phyloP scores from a whole-genome alignment of 2,113 vertebrate species.

The Actenoides hombroni region DNA sequence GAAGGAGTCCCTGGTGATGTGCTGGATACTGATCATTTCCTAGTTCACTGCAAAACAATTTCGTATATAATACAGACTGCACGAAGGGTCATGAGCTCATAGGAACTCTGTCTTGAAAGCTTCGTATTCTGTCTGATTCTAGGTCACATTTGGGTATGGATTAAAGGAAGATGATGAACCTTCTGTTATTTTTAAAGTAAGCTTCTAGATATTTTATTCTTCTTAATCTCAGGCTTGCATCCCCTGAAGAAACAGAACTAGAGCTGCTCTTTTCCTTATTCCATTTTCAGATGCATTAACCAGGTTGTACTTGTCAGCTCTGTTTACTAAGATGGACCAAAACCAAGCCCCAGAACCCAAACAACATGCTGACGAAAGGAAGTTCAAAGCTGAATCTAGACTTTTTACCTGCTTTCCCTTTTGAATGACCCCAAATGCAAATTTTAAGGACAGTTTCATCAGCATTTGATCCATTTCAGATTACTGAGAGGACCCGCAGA shows the following conservation, averaged over 20 bases:
- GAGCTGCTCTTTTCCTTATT: neutral
- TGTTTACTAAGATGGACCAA: slow-evolving; percentile 15
- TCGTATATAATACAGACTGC: neutral
- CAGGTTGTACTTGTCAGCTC: slow-evolving; percentile 19
- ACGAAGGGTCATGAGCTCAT: slow-evolving; percentile 14
- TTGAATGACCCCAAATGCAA: neutral
- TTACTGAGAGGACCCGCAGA: neutral
- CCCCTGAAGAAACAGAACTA: neutral
- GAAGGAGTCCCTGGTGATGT: slow-evolving; percentile 3
- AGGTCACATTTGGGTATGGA: neutral
- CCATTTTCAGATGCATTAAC: neutral
- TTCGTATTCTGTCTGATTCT: neutral
- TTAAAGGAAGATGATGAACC: neutral
- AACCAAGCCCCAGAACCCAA: neutral
- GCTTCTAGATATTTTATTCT: neutral
- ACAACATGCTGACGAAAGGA: neutral
- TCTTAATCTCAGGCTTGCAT: neutral
- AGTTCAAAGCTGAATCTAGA: neutral
- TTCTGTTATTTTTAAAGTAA: neutral
- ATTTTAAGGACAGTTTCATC: neutral
- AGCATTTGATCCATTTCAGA: neutral
- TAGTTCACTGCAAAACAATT: slow-evolving; percentile 47
- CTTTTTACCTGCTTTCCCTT: neutral
- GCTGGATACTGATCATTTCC: slow-evolving; percentile 27
- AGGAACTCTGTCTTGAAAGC: neutral